Conservation (phyloP, 1,140 invertebrate species). For the Nylanderia fulva region DNA sequence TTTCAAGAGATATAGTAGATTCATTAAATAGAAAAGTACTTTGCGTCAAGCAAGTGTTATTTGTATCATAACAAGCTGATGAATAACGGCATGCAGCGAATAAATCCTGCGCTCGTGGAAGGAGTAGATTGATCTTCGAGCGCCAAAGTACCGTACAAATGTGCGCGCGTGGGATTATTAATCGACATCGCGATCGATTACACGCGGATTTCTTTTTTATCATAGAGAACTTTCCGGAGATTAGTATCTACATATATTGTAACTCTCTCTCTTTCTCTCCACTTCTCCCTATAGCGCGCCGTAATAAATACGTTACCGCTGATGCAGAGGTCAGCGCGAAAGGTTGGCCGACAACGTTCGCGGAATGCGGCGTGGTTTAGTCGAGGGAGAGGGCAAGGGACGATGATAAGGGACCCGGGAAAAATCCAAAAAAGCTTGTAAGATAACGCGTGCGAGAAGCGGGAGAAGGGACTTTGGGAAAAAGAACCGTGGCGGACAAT, state of each 20-base stretch:
- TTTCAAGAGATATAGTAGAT: neutral
- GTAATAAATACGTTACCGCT: slow-evolving; percentile 59
- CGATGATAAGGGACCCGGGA: slow-evolving; percentile 35
- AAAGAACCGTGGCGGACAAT: slow-evolving; percentile 70
- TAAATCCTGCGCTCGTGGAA: slow-evolving; percentile 15
- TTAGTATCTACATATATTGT: slow-evolving; percentile 52
- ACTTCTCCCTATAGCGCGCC: slow-evolving; percentile 2
- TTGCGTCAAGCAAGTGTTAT: slow-evolving; percentile 13
- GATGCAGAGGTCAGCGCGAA: slow-evolving; percentile 46
- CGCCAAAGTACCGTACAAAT: slow-evolving; percentile 30
- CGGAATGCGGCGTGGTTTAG: slow-evolving; percentile 16
- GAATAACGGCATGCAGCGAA: neutral
- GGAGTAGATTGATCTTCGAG: slow-evolving; percentile 36
- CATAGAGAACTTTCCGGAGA: slow-evolving; percentile 21
- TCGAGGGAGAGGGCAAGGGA: neutral
- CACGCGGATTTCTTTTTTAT: slow-evolving; percentile 26
- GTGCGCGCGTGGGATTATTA: slow-evolving; percentile 36
- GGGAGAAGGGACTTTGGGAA: slow-evolving; percentile 1
- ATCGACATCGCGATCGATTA: slow-evolving; percentile 46
- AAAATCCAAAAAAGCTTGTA: slow-evolving; percentile 21
- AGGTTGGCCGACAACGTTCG: slow-evolving; percentile 38
- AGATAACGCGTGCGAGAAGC: slow-evolving; percentile 6
- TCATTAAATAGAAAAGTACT: neutral
- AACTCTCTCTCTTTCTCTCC: neutral
- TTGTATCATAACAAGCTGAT: neutral